These are phyloP conservation scores for Saxidomus purpurata DNA, from an alignment of 1,140 invertebrate genomes.

Conservation along the genomic window DNA sequence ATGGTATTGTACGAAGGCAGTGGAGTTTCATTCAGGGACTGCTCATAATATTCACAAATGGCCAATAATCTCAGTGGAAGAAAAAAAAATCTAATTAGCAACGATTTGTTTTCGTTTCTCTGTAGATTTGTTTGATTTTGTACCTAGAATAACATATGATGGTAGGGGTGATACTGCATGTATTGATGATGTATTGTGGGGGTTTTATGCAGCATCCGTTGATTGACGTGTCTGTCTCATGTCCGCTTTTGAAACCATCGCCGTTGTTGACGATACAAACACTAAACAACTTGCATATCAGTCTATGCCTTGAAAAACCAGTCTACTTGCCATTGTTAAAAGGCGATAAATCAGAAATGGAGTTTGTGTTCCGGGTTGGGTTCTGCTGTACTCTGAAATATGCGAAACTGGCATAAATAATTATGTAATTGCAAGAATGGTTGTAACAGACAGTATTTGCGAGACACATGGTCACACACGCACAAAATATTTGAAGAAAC, in stretches of 20 bases:
- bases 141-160: not conserved
- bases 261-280: not conserved
- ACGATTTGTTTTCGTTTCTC: not conserved
- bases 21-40: not conserved
- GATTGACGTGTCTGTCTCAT: conserved; percentile 17
- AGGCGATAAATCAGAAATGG: not conserved
- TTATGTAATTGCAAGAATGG: too few relatives aligned
- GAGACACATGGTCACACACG: too few relatives aligned
- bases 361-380: too few relatives aligned
- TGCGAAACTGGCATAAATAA: too few relatives aligned
- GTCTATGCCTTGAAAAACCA: not conserved
- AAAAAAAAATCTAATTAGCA: not conserved
- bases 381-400: too few relatives aligned
- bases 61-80: not conserved
- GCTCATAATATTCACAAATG: conserved; percentile 12
- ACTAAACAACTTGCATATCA: not conserved
- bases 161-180: not conserved
- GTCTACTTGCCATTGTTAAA: not conserved
- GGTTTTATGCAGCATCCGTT: not conserved
- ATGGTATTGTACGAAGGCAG: not conserved
- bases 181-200: not conserved
- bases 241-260: not conserved
- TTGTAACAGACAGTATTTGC: too few relatives aligned
- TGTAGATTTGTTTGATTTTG: not conserved
- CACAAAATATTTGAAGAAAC: too few relatives aligned